These are phyloP conservation scores for Thaleichthys pacificus DNA, from an alignment of 2,797 vertebrate species.

Conservation along the genomic window DNA sequence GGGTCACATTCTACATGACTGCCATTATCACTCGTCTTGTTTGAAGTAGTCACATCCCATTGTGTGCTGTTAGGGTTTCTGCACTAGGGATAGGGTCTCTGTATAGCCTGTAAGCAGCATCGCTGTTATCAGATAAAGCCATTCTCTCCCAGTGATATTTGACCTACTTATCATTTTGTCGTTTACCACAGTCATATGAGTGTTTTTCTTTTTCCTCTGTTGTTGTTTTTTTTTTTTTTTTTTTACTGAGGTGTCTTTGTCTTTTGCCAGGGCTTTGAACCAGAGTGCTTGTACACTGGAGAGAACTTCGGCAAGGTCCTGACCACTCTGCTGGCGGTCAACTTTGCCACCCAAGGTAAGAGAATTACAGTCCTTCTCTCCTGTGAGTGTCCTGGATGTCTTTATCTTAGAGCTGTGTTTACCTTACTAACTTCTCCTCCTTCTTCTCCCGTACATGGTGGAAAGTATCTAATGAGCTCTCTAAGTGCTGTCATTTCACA, in stretches of 20 bases:
- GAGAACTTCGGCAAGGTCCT: conserved; percentile 89
- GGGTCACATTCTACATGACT: conserved; percentile 46
- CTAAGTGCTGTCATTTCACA: conserved; percentile 1
- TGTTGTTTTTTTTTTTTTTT: no score
- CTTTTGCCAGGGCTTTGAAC: conserved; percentile 85
- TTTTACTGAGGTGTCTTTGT: background rate
- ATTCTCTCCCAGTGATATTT: background rate
- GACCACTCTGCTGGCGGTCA: conserved; percentile 86
- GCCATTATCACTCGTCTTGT: conserved; percentile 41
- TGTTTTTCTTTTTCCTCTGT: conserved; percentile 16
- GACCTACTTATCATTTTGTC: background rate
- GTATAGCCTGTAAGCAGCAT: background rate
- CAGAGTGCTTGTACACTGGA: conserved; percentile 86
- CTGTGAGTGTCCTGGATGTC: background rate
- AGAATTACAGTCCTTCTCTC: background rate
- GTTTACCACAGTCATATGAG: conserved; percentile 4
- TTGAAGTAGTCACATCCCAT: conserved; percentile 37
- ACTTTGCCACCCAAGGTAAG: conserved; percentile 94
- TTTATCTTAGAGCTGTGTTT: background rate
- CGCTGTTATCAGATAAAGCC: conserved; percentile 16
- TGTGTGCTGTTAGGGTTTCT: conserved; percentile 25
- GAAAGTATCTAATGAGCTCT: background rate
- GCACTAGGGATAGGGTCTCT: conserved; percentile 3
- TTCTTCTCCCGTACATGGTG: background rate
- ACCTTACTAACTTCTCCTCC: background rate